Base-by-base conservation (phyloP, 2,113 vertebrate genomes). In the Trichechus manatus region DNA sequence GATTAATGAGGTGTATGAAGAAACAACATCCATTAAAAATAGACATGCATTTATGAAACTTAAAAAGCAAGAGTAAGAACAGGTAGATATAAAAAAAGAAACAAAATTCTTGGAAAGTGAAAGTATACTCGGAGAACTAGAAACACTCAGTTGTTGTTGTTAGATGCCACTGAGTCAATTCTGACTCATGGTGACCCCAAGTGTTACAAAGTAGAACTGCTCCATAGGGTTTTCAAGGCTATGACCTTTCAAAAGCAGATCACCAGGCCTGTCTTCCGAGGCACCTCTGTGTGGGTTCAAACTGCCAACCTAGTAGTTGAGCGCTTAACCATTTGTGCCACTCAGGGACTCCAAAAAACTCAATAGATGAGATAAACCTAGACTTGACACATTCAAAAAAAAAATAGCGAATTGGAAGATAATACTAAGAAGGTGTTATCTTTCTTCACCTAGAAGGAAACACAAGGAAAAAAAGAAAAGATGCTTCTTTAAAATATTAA, bases 1-100 rank as follows among this genome's bases (percentile, higher is more conserved):
- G 50, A 53, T 29, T 82, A 78, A 87, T 61, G 85, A 72, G 31
- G 50, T 59, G 31, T 87, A 80, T 74, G 90, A 95, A 94, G 39
- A 87, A 79, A 5, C 29, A 92, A 50, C 66, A 66, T 74, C 61
- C 39, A 86, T 91, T 92, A 50, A 94, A 94, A 96, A 77, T 50
- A 81, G 64, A 17, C 23, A 79, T 22, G 20, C 74, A 79, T 70
- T 92, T 68, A 86, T 59, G n/a, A 90, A 70, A 59, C 91, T 47
- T 27, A 86, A 91, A 63, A 68, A 82, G 22, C 31, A 85, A 85
- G 33, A 92, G 33, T 44, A 89, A 84, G 25, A 64, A 59, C 27
- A 95, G 8, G 15, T 36, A 88, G 13, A 63, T 59, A 50, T 33
- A 78, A 63, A 87, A 87, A n/a, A 50, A 61, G 50, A 53, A 64